These are phyloP conservation scores for Oncorhynchus keta DNA, from an alignment of 2,113 vertebrate species.

Conservation along the genomic window DNA sequence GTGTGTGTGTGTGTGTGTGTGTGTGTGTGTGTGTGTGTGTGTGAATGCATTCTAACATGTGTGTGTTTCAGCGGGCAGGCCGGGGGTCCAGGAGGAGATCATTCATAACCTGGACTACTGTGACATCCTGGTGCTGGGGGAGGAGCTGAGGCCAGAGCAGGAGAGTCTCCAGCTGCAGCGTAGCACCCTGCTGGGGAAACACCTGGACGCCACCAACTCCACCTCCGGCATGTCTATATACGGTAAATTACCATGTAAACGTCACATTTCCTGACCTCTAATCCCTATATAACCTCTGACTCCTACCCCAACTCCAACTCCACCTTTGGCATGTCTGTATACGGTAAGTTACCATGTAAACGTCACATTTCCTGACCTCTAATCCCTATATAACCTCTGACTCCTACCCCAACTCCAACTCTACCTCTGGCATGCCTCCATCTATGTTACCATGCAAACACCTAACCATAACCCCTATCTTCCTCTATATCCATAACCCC, in stretches of 20 bases:
- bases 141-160: slow-evolving; percentile 81
- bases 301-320: slow-evolving; percentile 31
- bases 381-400: not conserved
- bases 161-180: slow-evolving; percentile 87
- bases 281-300: not conserved
- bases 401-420: not conserved
- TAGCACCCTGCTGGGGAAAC: slow-evolving; percentile 79
- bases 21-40: not conserved
- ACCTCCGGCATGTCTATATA: slow-evolving; percentile 94
- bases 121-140: slow-evolving; percentile 88
- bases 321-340: slow-evolving; percentile 92
- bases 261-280: not conserved
- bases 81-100: slow-evolving; percentile 83
- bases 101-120: slow-evolving; percentile 96
- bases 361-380: not conserved
- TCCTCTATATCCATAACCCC: too few species aligned
- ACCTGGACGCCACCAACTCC: slow-evolving; percentile 93
- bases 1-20: not conserved
- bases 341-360: slow-evolving; percentile 74
- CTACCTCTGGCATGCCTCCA: not conserved
- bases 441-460: not conserved
- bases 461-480: not conserved
- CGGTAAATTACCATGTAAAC: slow-evolving; percentile 70
- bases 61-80: slow-evolving; percentile 67
- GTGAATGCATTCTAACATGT: not conserved